A percentile compares a stretch with the other conserved stretches of the same genome.
Conservation (phyloP, 2,797 vertebrate species). For the Ptychobarbus kaznakovi region DNA sequence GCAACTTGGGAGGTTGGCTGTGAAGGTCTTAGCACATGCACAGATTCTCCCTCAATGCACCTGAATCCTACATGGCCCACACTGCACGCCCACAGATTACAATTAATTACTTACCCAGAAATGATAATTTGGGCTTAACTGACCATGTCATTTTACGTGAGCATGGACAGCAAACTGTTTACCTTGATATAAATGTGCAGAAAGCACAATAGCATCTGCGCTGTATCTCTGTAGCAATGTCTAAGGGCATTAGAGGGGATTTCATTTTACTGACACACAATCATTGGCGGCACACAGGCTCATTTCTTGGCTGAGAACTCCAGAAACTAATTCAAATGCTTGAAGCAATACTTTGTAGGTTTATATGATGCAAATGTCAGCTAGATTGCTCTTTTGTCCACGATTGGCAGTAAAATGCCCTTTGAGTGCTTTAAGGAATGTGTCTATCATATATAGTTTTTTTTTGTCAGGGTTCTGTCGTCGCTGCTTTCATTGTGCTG, state of each 20-base stretch:
- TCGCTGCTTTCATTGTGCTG: constrained; percentile 41
- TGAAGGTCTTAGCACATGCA: constrained; percentile 3
- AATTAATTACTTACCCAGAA: constrained; percentile 59
- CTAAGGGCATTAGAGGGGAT: constrained; percentile 36
- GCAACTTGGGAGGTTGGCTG: background rate
- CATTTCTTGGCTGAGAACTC: background rate
- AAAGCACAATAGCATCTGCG: constrained; percentile 48
- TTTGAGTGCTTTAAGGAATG: constrained; percentile 38
- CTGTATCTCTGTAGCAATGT: constrained; percentile 21
- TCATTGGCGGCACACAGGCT: constrained; percentile 16
- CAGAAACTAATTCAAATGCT: constrained; percentile 24
- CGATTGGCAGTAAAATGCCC: constrained; percentile 17
- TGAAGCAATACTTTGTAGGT: constrained; percentile 10
- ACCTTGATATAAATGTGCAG: constrained; percentile 50
- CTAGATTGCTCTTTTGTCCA: constrained; percentile 46
- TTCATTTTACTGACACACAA: constrained; percentile 50
- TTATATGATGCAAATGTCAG: constrained; percentile 53
- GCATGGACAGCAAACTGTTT: constrained; percentile 43
- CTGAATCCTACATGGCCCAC: background rate
- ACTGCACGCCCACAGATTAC: constrained; percentile 25
- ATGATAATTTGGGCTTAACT: constrained; percentile 61
- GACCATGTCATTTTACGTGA: constrained; percentile 61
- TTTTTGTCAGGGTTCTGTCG: constrained; percentile 43
- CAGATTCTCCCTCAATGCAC: constrained; percentile 15
- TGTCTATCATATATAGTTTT: constrained; percentile 27